A percentile compares a stretch with the other conserved stretches of the same genome.
Evolutionary conservation across 2,797 vertebrate genomes (phyloP).

Genomic region (Chelonia mydas): DNA sequence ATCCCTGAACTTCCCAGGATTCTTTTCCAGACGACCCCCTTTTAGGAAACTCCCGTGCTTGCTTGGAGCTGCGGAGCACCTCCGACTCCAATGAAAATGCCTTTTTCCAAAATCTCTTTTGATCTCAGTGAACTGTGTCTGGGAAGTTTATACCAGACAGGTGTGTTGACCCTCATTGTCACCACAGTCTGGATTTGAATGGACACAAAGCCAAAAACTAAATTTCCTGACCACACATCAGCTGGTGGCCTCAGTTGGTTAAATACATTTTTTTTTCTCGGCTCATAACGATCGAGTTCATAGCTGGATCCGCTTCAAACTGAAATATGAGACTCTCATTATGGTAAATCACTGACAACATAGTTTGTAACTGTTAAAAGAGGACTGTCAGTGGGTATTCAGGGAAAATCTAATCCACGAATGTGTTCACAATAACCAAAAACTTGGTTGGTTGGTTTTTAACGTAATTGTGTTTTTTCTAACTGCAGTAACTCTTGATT

Average conservation of each 20-base stretch:
- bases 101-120: background rate
- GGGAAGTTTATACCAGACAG: background rate
- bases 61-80: background rate
- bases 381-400: background rate
- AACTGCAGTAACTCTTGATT: background rate
- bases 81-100: background rate
- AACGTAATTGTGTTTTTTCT: background rate
- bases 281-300: background rate
- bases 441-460: background rate
- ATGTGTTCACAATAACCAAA: background rate
- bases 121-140: background rate
- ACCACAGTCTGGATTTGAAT: background rate
- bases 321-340: background rate
- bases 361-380: background rate
- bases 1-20: background rate
- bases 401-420: background rate
- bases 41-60: background rate
- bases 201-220: background rate
- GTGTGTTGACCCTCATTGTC: background rate
- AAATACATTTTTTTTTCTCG: background rate
- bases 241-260: background rate
- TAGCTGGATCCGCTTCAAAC: fast-evolving
- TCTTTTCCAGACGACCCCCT: background rate
- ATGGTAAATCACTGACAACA: background rate
- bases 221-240: background rate